Conservation (phyloP, 2,113 vertebrate species). For the Genyomyrus donnyi region DNA sequence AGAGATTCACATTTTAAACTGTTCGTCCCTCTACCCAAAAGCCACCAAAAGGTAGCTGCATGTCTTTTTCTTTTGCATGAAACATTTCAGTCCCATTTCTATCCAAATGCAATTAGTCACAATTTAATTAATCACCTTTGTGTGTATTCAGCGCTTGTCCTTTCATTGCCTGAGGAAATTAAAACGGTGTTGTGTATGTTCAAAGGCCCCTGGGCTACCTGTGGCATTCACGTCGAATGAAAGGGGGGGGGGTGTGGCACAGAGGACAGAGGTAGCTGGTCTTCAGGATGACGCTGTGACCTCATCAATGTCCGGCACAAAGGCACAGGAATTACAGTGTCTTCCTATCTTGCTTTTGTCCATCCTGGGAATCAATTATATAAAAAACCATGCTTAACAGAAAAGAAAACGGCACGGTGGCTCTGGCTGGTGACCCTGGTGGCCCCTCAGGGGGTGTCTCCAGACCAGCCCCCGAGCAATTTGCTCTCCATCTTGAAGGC, state of each 20-base stretch:
- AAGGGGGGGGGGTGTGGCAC: not conserved
- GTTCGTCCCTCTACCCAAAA: not conserved
- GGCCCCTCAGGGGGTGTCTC: slow-evolving; percentile 34
- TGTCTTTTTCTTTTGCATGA: not conserved
- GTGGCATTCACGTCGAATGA: not conserved
- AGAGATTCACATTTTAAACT: not conserved
- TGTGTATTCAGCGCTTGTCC: not conserved
- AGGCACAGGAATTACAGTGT: slow-evolving; percentile 57
- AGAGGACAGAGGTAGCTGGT: slow-evolving; percentile 20
- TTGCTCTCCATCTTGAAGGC: slow-evolving; percentile 66
- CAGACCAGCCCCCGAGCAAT: slow-evolving; percentile 58
- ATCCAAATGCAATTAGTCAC: not conserved
- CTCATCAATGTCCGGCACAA: slow-evolving; percentile 63
- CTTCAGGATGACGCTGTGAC: slow-evolving; percentile 52
- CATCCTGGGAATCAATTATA: slow-evolving; percentile 64
- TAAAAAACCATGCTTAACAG: slow-evolving; percentile 58
- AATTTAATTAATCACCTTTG: slow-evolving; percentile 6
- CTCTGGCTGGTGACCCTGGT: slow-evolving; percentile 51
- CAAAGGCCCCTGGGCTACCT: not conserved
- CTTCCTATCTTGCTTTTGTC: slow-evolving; percentile 59
- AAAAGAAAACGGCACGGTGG: slow-evolving; percentile 58
- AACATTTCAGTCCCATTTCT: not conserved
- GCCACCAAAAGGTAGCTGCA: not conserved
- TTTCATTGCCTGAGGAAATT: not conserved
- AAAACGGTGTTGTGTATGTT: not conserved